Base-by-base conservation (phyloP, 2,113 vertebrate species). In the Halichoerus grypus region DNA sequence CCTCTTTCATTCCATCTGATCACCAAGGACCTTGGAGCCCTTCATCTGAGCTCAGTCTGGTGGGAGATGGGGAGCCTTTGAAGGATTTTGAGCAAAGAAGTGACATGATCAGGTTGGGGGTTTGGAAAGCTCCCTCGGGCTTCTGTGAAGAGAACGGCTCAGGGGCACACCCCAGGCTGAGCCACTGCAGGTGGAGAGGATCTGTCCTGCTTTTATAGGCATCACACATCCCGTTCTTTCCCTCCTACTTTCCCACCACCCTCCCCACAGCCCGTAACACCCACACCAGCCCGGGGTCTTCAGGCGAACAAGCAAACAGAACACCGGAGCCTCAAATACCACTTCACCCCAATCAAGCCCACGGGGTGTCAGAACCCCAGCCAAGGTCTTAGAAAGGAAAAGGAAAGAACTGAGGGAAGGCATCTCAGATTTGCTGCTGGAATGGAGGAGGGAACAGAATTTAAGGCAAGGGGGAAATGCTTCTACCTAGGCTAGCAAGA, bases 21-120 rank as follows among this genome's bases (percentile, higher is more conserved):
- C 74, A 49, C 74, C 72, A 24, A 12, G 26, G 33, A 13, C n/a
- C 69, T 21, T 26, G 36, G 71, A 95, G 59, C 15, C 18, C 5
- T 13, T 53, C 19, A 26, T 22, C 59, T 71, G 80, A 83, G 49
- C 55, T 94, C 71, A 2, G 22, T 49, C 51, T n/a, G 10, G 46
- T 51, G 33, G 10, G 11, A 39, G 31, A n/a, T 2, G 12, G 5
- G 28, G 42, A 14, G 22, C 7, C 39, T 95, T 83, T 33, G 39
- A 79, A 94, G 63, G 42, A 61, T 36, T 81, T 26, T 79, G 19
- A 92, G 18, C 42, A 36, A 33, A 46, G 69, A 65, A 22, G 28
- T n/a, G 57, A 18, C 22, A 6, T 0, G 5, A 24, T 63, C 42
- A n/a, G 55, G 22, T 0, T 51, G n/a, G 19, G 15, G 21, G 22